Evolutionary conservation across 1,140 invertebrate genomes (phyloP).

Genomic region (Metopolophium dirhodum): DNA sequence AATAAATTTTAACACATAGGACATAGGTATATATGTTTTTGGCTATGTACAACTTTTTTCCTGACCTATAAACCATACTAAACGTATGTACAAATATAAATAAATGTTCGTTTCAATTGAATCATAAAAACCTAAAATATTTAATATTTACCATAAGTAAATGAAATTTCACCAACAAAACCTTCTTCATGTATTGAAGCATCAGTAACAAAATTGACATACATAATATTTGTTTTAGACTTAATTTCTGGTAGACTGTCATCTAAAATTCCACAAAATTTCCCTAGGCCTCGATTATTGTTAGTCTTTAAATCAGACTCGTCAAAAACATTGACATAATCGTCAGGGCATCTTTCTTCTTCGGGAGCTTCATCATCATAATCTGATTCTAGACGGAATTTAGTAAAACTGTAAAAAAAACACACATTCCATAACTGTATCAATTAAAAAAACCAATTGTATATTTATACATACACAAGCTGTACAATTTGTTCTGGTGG

Average conservation of each 20-base stretch:
- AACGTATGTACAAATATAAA: not conserved
- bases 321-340: not conserved
- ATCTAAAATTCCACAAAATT: constrained; percentile 16
- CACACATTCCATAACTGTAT: not conserved
- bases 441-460: not conserved
- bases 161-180: constrained; percentile 25
- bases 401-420: constrained; percentile 32
- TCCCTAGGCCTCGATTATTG: not conserved
- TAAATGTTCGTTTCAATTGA: not conserved
- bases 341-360: not conserved
- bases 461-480: constrained; percentile 63
- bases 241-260: not conserved
- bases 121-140: not conserved
- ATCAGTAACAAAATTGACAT: not conserved
- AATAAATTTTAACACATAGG: not conserved
- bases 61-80: too few species aligned
- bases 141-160: constrained; percentile 28
- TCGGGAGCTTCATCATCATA: not conserved
- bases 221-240: constrained; percentile 1
- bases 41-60: too few species aligned
- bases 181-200: not conserved
- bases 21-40: too few species aligned
- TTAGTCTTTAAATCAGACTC: not conserved
- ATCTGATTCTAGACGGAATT: not conserved
- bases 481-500: constrained; percentile 71